Evolutionary conservation across 2,888 invertebrate genomes (phyloP), one percentile per base, ranked within the genome.

Genomic region (Aphidius colemani): DNA sequence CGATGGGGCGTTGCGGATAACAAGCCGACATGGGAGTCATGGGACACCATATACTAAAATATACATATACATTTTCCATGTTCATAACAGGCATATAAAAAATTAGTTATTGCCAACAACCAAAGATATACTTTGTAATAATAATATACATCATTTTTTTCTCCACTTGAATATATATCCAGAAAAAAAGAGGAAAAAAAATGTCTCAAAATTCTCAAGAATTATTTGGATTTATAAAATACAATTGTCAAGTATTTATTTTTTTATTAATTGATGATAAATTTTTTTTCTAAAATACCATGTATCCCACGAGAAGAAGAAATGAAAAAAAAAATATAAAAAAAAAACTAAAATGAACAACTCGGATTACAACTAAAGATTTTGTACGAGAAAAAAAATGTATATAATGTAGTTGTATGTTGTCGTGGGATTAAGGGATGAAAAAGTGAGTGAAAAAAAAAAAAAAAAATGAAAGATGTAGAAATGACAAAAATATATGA

Each of bases 21-120:
- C 81, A 78, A 81, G 81, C 80, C 80, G 78, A 80, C 80, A 78
- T 79, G 81, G 81, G 81, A 81, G 80, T 78, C 76, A 81, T 76
- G 75, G 74, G 79, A 81, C 80, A 81, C 81, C 80, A 57, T 46
- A 40, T 46, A 57, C 57, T 46, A 46, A 11, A 30, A 30, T 30
- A 30, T 74, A 72, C 4, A 30, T 30, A 30, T 30, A 5, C 5
- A 30, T 30, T 30, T 30, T 30, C 5, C 30, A 30, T 30, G 4
- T 30, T 30, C 30, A 30, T 30, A 30, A 30, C 30, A 30, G 30
- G 30, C 30, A 30, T 30, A 30, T 30, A 30, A 30, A 65, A 59
- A 58, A 55, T 58, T 63, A 64, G 59, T 64, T 55, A 65, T 66
- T 57, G 57, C 57, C 39, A 46, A 46, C 11, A 46, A 7, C 11